A percentile compares a stretch with the other conserved stretches of the same genome.
These are phyloP conservation scores for Oxygymnocypris stewartii DNA, from an alignment of 2,113 vertebrate species.

Conservation along the genomic window DNA sequence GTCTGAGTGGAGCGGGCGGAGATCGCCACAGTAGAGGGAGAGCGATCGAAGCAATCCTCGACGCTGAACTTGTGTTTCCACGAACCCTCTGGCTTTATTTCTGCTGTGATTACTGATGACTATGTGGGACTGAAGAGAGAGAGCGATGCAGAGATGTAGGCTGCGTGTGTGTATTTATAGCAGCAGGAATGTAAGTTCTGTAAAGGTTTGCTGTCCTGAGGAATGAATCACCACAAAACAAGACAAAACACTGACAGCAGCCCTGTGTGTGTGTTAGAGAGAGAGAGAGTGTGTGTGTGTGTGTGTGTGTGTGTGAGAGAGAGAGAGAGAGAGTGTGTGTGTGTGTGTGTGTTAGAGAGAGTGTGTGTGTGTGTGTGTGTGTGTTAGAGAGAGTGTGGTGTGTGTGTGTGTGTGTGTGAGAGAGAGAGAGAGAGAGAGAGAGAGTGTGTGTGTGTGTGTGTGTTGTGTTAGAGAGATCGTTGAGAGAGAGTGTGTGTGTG, in stretches of 20 bases:
- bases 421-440: too few relatives aligned
- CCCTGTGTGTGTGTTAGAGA: background rate
- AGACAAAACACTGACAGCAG: constrained; percentile 25
- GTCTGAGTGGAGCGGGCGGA: background rate
- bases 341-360: too few relatives aligned
- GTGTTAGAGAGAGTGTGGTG: too few relatives aligned
- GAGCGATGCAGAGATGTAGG: constrained; percentile 10
- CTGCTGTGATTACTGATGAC: constrained; percentile 8
- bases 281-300: too few relatives aligned
- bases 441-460: too few relatives aligned
- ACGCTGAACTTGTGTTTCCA: background rate
- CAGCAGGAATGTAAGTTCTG: constrained; percentile 45
- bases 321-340: too few relatives aligned
- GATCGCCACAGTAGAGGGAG: too few relatives aligned
- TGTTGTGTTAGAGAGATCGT: too few relatives aligned
- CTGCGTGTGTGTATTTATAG: constrained; percentile 55
- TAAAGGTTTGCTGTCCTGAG: constrained; percentile 49
- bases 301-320: too few relatives aligned
- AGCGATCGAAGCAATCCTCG: background rate
- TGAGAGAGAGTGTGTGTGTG: too few relatives aligned
- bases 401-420: too few relatives aligned
- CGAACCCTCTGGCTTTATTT: background rate
- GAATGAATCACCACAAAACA: constrained; percentile 34
- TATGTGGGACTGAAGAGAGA: constrained; percentile 10
- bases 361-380: too few relatives aligned